These are phyloP conservation scores for Colletes collaris DNA, from an alignment of 2,888 invertebrate genomes.

Conservation along the genomic window DNA sequence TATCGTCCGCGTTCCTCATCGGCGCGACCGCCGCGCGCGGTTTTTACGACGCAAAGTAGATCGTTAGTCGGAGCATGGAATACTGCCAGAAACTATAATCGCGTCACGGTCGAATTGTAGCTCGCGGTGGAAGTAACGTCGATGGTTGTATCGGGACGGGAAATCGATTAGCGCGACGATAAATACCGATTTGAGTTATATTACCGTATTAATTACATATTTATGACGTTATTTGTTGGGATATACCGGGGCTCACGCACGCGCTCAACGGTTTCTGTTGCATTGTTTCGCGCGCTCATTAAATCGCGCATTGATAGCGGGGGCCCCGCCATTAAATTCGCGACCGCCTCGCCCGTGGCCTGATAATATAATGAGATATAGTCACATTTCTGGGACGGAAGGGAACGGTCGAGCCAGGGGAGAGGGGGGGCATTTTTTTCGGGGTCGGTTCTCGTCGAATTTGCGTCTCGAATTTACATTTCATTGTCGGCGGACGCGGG, in stretches of 20 bases:
- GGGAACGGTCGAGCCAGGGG: too few relatives aligned
- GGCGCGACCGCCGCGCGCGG: conserved; percentile 22
- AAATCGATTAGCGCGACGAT: conserved; percentile 57
- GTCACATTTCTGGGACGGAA: conserved; percentile 28
- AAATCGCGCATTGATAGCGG: conserved; percentile 56
- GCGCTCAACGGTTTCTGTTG: conserved; percentile 47
- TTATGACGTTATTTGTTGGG: conserved; percentile 57
- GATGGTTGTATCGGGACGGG: conserved; percentile 36
- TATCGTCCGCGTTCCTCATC: conserved; percentile 34
- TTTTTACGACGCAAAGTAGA: conserved; percentile 53
- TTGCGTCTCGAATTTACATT: conserved; percentile 51
- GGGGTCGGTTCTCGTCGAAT: conserved; percentile 28
- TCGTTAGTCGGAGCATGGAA: conserved; percentile 53
- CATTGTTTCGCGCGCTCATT: conserved; percentile 58
- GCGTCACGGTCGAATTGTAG: conserved; percentile 52
- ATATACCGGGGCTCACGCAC: background rate
- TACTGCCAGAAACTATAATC: conserved; percentile 57
- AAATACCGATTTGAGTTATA: conserved; percentile 57
- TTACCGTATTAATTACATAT: conserved; percentile 63
- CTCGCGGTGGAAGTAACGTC: conserved; percentile 25
- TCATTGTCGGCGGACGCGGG: conserved; percentile 30
- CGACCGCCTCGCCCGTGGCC: conserved; percentile 25
- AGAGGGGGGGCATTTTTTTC: conserved; percentile 14
- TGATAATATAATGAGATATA: conserved; percentile 59
- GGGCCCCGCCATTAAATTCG: conserved; percentile 44